Conservation (phyloP, 1,140 invertebrate genomes). For the Branchinecta lindahli region DNA sequence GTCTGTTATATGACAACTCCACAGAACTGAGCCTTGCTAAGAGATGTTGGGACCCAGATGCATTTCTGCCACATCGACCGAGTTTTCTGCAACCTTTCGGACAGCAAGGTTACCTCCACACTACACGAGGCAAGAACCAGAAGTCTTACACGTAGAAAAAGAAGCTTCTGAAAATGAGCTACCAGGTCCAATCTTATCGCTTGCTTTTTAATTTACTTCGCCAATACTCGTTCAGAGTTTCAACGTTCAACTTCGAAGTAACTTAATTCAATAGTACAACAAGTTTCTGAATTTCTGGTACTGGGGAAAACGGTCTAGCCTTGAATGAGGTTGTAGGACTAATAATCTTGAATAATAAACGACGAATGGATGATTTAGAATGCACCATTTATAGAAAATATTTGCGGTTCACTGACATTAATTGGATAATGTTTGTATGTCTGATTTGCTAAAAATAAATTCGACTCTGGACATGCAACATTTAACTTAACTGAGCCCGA, state of each 20-base stretch:
- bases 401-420: neutral
- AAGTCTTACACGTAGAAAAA: too few relatives aligned
- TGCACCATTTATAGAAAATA: neutral
- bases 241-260: neutral
- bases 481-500: neutral
- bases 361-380: neutral
- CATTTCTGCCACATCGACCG: too few relatives aligned
- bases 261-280: neutral
- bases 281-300: neutral
- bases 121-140: too few relatives aligned
- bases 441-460: neutral
- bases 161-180: too few relatives aligned
- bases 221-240: too few relatives aligned
- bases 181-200: too few relatives aligned
- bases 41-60: too few relatives aligned
- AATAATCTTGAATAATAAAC: neutral
- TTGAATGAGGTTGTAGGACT: neutral
- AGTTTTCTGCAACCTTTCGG: too few relatives aligned
- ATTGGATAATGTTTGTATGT: neutral
- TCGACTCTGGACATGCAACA: neutral
- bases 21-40: too few relatives aligned
- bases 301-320: neutral
- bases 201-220: too few relatives aligned
- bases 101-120: too few relatives aligned
- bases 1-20: too few relatives aligned